Percentiles rank a stretch among this genome's conserved stretches.
These are phyloP conservation scores for Nyctibius bracteatus DNA, from an alignment of 2,113 vertebrate species.

Conservation along the genomic window DNA sequence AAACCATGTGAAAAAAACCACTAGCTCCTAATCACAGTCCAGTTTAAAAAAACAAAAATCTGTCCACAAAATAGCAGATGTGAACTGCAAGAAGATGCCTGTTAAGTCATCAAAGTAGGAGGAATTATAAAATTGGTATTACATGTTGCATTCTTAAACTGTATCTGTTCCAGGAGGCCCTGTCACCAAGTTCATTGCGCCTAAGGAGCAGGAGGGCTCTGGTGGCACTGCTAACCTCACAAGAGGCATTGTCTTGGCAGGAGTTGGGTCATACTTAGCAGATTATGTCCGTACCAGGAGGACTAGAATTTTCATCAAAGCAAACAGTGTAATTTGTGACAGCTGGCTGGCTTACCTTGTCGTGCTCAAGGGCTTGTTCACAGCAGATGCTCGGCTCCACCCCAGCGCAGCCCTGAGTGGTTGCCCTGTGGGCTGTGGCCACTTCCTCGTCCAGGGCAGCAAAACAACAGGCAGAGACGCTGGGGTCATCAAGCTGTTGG, in stretches of 20 bases:
- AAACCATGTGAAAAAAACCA: not conserved
- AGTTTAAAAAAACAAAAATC: not conserved
- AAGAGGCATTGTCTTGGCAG: not conserved
- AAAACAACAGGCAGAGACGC: not conserved
- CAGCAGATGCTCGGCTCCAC: not conserved
- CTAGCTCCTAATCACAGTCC: not conserved
- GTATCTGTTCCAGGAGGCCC: not conserved
- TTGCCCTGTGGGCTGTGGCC: accelerated
- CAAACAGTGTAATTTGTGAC: not conserved
- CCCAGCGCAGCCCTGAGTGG: accelerated
- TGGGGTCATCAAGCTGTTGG: accelerated
- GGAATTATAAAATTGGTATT: not conserved
- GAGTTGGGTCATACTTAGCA: conserved; percentile 29
- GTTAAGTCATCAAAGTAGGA: not conserved
- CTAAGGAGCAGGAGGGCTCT: not conserved
- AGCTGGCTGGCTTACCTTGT: not conserved
- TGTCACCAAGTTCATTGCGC: not conserved
- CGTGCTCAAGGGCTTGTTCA: not conserved
- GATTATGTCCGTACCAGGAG: conserved; percentile 34
- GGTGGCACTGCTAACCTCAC: not conserved
- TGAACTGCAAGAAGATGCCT: not conserved
- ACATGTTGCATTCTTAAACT: not conserved
- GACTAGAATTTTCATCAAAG: not conserved
- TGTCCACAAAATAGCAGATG: not conserved
- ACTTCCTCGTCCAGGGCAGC: accelerated